Percentiles rank a stretch among this genome's conserved stretches.
These are phyloP conservation scores for Metopolophium dirhodum DNA, from an alignment of 1,140 invertebrate species.

Conservation along the genomic window DNA sequence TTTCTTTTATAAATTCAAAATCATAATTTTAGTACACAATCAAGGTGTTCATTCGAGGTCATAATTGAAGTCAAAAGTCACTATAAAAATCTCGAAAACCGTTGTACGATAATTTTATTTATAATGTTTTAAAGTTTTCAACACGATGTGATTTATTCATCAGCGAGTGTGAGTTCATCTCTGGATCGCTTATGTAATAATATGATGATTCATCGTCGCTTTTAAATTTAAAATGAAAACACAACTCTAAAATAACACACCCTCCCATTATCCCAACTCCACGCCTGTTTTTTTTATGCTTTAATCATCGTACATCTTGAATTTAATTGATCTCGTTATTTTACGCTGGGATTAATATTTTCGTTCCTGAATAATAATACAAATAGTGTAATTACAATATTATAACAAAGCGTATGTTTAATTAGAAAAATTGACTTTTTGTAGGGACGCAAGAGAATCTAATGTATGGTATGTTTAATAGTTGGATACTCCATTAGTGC, in stretches of 20 bases:
- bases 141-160: background rate
- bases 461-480: background rate
- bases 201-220: slow-evolving; percentile 7
- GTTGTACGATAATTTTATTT: background rate
- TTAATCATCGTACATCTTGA: background rate
- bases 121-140: background rate
- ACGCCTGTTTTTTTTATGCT: background rate
- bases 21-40: background rate
- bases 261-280: background rate
- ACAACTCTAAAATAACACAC: background rate
- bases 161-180: background rate
- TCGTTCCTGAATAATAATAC: background rate
- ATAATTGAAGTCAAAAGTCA: background rate
- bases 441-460: background rate
- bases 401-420: background rate
- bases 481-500: background rate
- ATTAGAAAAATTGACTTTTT: background rate
- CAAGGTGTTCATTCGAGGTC: background rate
- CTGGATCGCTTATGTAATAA: background rate
- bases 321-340: slow-evolving; percentile 22
- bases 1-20: background rate
- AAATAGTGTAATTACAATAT: slow-evolving; percentile 5
- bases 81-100: background rate
- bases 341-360: background rate
- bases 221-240: background rate